A percentile compares a stretch with the other conserved stretches of the same genome.
Evolutionary conservation across 2,888 invertebrate species (phyloP).

Genomic region (Pyrgus malvae): DNA sequence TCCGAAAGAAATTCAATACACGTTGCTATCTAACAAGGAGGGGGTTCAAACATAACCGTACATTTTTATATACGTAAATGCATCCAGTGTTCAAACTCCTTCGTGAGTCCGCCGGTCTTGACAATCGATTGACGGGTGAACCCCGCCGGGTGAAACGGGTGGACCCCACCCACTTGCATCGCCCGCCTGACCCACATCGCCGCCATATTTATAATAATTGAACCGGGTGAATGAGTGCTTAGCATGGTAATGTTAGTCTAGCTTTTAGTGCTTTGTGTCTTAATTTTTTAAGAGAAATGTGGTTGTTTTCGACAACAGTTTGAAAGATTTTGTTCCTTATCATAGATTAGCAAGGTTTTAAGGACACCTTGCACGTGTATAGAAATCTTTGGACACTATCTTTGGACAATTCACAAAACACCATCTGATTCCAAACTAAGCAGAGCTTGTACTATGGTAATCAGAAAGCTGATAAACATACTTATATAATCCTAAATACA

Average conservation of each 20-base stretch:
- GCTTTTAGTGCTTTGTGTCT: background rate
- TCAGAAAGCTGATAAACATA: too few species aligned
- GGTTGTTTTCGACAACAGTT: too few species aligned
- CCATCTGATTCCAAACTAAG: too few species aligned
- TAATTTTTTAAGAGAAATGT: too few species aligned
- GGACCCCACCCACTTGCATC: slow-evolving; percentile 44
- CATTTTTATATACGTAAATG: slow-evolving; percentile 37
- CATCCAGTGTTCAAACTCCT: slow-evolving; percentile 40
- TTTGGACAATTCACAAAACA: too few species aligned
- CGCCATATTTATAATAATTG: slow-evolving; percentile 81
- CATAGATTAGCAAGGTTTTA: too few species aligned
- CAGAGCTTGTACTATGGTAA: too few species aligned
- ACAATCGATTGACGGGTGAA: slow-evolving; percentile 83
- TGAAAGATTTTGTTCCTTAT: too few species aligned
- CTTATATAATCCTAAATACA: too few species aligned
- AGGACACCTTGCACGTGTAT: too few species aligned
- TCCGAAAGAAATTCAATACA: slow-evolving; percentile 21
- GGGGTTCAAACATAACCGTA: slow-evolving; percentile 28
- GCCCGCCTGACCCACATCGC: slow-evolving; percentile 72
- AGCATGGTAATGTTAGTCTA: slow-evolving; percentile 14
- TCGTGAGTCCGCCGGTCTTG: slow-evolving; percentile 53
- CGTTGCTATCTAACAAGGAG: slow-evolving; percentile 2
- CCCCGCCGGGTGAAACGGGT: slow-evolving; percentile 79
- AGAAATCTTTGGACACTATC: too few species aligned
- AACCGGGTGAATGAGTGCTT: slow-evolving; percentile 52